A percentile compares a stretch with the other conserved stretches of the same genome.
These are phyloP conservation scores for Nansenia antarctica DNA, from an alignment of 2,113 vertebrate species.

Conservation along the genomic window DNA sequence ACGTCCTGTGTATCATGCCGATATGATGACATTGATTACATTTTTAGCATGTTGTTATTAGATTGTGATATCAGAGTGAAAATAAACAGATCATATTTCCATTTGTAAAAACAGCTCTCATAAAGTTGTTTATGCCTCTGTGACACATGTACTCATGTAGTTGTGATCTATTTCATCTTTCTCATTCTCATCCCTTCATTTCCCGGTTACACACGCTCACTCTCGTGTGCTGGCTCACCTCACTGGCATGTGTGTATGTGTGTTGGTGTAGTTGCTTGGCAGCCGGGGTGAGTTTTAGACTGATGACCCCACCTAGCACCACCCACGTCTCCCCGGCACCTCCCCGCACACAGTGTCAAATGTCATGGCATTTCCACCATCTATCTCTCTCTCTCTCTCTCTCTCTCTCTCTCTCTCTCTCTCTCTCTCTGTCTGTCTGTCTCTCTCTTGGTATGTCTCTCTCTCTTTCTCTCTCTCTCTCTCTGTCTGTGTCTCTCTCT, in stretches of 20 bases:
- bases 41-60: neutral
- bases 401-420: neutral
- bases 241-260: conserved; percentile 28
- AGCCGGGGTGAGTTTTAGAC: conserved; percentile 31
- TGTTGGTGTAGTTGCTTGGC: conserved; percentile 42
- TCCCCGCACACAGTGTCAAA: conserved; percentile 27
- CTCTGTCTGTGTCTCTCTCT: neutral
- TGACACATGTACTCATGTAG: neutral
- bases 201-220: neutral
- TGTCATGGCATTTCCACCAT: conserved; percentile 35
- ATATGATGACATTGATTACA: neutral
- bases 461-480: neutral
- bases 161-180: neutral
- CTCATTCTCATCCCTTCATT: neutral
- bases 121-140: neutral
- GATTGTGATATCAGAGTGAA: neutral
- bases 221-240: neutral
- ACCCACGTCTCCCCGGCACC: conserved; percentile 23
- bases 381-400: neutral
- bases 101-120: neutral
- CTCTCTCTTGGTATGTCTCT: neutral
- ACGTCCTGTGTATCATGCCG: neutral
- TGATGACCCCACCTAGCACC: conserved; percentile 16
- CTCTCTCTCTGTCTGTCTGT: neutral
- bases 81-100: neutral